Evolutionary conservation across 2,888 invertebrate genomes (phyloP), one percentile per base, ranked within the genome.

Genomic region (Callinectes sapidus): DNA sequence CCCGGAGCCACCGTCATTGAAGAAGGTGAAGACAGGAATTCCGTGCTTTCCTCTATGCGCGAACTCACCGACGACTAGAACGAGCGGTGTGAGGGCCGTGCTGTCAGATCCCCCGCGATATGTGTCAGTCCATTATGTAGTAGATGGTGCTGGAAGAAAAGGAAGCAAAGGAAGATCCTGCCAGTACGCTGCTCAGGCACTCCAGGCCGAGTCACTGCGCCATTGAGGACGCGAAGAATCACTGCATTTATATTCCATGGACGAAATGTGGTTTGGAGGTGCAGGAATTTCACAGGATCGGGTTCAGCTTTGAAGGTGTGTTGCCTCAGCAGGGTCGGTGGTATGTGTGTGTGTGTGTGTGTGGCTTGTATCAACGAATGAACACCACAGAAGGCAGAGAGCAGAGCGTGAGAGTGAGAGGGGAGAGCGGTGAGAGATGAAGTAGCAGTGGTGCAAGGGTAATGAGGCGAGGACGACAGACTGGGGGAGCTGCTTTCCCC

Each of bases 401-500:
- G 89, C n/a, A 55, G 32, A 55, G 89, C 32, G 88, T n/a, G 54
- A 28, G 54, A 48, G 35, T 23, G 32, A 18, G 85, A 54, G 54
- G 48, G 32, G 1, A 86, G 42, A 81, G 81, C 42, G 18, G 32
- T 5, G 10, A 10, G n/a, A 71, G 81, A 81, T 81, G 48, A n/a
- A 87, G 87, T 48, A n/a, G 48, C n/a, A 14, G 48, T 23, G 48
- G 54, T 81, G 35, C 81, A 81, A 81, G 35, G 81, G 81, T 81
- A 32, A 81, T 81, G 81, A 81, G n/a, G 71, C 28, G 71, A 35
- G 81, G 81, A 35, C 13, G 81, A 35, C 81, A 32, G 35, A 35
- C 32, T 13, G 32, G 18, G 32, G 32, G 16, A 10, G 14, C 32
- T 5, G 2, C 32, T 35, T 2, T 71, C 14, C 32, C 35, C 81